Percentiles rank a stretch among this genome's conserved stretches.
Evolutionary conservation across 2,113 vertebrate species (phyloP).

Genomic region (Cyanistes caeruleus): DNA sequence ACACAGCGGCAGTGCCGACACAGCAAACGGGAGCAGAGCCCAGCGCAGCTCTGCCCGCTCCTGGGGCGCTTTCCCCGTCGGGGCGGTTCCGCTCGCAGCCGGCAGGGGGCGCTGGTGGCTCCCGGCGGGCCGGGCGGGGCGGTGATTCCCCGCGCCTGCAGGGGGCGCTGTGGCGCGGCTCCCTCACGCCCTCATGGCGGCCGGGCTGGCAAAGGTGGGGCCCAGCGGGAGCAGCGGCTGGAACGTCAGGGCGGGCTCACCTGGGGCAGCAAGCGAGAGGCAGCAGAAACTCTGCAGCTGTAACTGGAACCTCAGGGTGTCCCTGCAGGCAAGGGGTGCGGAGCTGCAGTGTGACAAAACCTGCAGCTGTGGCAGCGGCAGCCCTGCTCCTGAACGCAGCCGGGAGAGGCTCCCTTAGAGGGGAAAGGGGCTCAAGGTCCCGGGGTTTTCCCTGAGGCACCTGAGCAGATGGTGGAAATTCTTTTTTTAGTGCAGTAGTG

Average conservation of each 20-base stretch:
- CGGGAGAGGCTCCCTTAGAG: neutral
- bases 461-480: neutral
- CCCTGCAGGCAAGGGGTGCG: no score
- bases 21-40: neutral
- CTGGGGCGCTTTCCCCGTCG: accelerated
- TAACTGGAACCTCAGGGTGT: neutral
- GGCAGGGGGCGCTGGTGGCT: neutral
- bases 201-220: no score
- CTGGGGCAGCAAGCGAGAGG: neutral
- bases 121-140: neutral
- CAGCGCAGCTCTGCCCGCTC: no score
- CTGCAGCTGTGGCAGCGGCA: no score
- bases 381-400: neutral
- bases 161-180: neutral
- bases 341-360: neutral
- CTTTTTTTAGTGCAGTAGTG: neutral
- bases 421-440: neutral
- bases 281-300: neutral
- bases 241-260: neutral
- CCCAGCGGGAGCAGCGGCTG: neutral
- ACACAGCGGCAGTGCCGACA: no score
- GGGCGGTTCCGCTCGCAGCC: neutral
- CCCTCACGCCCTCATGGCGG: neutral
- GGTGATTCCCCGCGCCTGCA: neutral
- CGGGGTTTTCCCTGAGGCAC: neutral